These are phyloP conservation scores for Campylomormyrus tamandua DNA, from an alignment of 2,113 vertebrate species.

Conservation along the genomic window DNA sequence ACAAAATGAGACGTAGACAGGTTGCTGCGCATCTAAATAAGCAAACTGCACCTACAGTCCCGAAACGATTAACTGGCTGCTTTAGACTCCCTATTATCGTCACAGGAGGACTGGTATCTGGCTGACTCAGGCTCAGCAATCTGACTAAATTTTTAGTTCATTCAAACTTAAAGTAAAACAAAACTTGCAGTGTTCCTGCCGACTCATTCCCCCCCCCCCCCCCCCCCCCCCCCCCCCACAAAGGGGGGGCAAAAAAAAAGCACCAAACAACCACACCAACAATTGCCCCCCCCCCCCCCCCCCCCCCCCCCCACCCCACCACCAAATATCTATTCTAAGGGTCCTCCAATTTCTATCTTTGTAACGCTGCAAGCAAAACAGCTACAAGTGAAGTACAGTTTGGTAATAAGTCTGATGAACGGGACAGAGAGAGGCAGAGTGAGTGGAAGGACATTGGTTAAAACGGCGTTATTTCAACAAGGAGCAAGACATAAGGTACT, in stretches of 20 bases:
- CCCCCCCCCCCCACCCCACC: neutral
- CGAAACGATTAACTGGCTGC: neutral
- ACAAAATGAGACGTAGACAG: slow-evolving; percentile 5
- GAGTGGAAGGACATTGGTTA: neutral
- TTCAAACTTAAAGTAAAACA: neutral
- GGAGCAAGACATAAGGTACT: neutral
- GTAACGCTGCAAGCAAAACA: neutral
- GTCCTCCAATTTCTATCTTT: neutral
- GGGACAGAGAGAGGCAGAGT: neutral
- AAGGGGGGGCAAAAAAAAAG: too few relatives aligned
- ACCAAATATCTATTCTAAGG: neutral
- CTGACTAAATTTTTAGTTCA: neutral
- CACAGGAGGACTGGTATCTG: neutral
- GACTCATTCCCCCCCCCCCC: too few relatives aligned
- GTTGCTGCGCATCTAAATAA: neutral
- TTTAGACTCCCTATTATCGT: neutral
- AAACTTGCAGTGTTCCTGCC: neutral
- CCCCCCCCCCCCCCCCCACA: too few relatives aligned
- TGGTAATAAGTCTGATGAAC: neutral
- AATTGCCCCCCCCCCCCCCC: too few relatives aligned
- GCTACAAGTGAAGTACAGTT: neutral
- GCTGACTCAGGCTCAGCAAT: neutral
- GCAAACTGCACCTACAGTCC: neutral
- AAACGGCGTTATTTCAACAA: neutral
- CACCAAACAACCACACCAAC: too few relatives aligned